phyloP scores from a whole-genome alignment of 1,140 invertebrate species.

The Bombus consobrinus region DNA sequence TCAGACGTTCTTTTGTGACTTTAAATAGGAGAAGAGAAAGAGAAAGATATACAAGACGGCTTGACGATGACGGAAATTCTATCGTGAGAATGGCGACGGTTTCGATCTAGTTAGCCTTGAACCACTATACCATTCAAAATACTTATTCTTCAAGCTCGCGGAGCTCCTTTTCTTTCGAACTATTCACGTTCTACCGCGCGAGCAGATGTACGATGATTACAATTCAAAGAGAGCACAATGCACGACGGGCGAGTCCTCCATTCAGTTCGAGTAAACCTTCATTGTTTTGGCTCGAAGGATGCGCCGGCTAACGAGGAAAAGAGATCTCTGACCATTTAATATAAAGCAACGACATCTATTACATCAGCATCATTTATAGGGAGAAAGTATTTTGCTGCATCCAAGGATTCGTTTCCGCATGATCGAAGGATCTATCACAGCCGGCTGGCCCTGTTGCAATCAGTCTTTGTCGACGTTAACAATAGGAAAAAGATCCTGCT shows the following conservation, averaged over 20 bases:
- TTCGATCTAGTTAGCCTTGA: constrained; percentile 48
- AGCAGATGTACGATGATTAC: constrained; percentile 51
- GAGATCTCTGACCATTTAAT: constrained; percentile 49
- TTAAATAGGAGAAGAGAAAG: neutral
- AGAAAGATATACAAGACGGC: neutral
- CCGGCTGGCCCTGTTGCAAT: constrained; percentile 34
- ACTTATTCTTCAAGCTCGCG: constrained; percentile 31
- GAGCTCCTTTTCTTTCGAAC: constrained; percentile 35
- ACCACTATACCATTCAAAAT: constrained; percentile 27
- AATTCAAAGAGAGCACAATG: constrained; percentile 43
- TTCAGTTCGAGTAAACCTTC: constrained; percentile 15
- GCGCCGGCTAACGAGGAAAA: constrained; percentile 33
- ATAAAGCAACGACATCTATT: constrained; percentile 34
- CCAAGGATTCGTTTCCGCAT: constrained; percentile 35
- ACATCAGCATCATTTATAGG: constrained; percentile 19
- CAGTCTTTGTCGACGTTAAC: constrained; percentile 50
- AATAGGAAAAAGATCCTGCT: constrained; percentile 29
- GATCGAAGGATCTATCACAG: constrained; percentile 33
- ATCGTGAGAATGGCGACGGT: constrained; percentile 33
- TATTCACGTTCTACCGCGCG: constrained; percentile 36
- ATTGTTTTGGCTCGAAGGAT: constrained; percentile 42
- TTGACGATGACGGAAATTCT: constrained; percentile 5
- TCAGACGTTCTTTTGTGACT: neutral
- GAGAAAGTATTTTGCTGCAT: constrained; percentile 27
- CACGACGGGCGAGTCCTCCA: constrained; percentile 22